Evolutionary conservation across 92 coral and sea anemone species (phyloP), one percentile per base, ranked within the genome.

Genomic region (Actinostola sp.): DNA sequence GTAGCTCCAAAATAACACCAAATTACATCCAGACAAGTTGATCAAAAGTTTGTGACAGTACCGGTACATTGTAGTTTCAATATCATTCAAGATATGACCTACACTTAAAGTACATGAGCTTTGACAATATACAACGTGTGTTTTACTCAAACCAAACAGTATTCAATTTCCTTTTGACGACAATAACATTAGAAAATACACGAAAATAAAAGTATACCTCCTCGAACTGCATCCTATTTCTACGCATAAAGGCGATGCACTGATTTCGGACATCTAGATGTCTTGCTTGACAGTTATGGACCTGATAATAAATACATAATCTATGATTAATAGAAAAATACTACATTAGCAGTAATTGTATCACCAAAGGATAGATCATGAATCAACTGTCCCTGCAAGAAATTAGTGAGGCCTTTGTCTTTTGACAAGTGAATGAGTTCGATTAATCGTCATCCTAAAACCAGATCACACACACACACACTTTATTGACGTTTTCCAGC

Each of bases 231-330:
- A 78, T 90, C 74, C 91, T 85, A 82, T 94, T 91, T 57, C 59
- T 70, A 56, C 86, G 83, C 98, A 94, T 91, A 48, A 71, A 94
- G 15, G 85, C 97, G n/a, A 94, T 94, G 68, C 98, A 94, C 43
- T 94, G 92, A 66, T 90, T 91, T 5, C 98, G 81, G 46, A 94
- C 97, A 65, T 87, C 92, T 16, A 85, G 82, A 73, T 94, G 98
- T 28, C 82, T 85, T 12, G 97, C 93, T 76, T 94, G 98, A 56
- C 98, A 91, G 79, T 91, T 78, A 48, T 88, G 84, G 14, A 94
- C 90, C 98, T 94, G 46, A 20, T 14, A 48, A 48, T 14, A 29
- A 24, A 66, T 30, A 48, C 39, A 66, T 51, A 54, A 57, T 28
- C 13, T 30, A 57, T 27, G 2, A 38, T 57, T 29, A 57, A 30